These are phyloP conservation scores for Erpornis zantholeuca DNA, from an alignment of 2,113 vertebrate genomes.

Conservation along the genomic window DNA sequence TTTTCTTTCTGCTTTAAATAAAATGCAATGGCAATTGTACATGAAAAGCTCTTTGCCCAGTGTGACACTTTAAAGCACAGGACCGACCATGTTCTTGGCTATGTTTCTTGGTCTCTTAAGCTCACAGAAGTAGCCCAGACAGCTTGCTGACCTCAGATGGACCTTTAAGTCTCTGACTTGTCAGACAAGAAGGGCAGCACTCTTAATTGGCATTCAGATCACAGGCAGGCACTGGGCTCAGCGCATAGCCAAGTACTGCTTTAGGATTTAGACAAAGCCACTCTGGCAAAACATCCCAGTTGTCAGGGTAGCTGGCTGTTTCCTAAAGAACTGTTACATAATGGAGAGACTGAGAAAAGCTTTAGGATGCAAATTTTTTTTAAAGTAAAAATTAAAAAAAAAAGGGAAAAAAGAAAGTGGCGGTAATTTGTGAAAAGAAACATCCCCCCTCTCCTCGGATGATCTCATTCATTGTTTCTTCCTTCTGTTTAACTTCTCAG, in stretches of 20 bases:
- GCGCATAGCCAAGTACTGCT: constrained; percentile 69
- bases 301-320: constrained; percentile 78
- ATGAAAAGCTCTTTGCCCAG: background rate
- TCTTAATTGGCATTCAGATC: constrained; percentile 81
- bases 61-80: constrained; percentile 29
- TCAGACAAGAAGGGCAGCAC: constrained; percentile 56
- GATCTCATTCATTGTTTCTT: constrained; percentile 74
- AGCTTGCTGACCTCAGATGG: constrained; percentile 75
- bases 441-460: constrained; percentile 18
- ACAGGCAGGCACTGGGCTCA: constrained; percentile 67
- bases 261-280: constrained; percentile 80
- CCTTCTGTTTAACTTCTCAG: constrained; percentile 73
- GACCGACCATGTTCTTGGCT: constrained; percentile 33
- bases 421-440: constrained; percentile 76
- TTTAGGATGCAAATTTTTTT: constrained; percentile 78
- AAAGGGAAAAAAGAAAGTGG: constrained; percentile 32
- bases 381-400: constrained; percentile 32
- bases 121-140: constrained; percentile 69
- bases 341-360: constrained; percentile 74
- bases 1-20: background rate
- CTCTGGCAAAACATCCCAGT: constrained; percentile 76
- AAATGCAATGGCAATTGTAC: background rate
- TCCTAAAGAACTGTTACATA: constrained; percentile 81
- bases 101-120: constrained; percentile 56
- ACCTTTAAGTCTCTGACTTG: constrained; percentile 75